A percentile compares a stretch with the other conserved stretches of the same genome.
phyloP scores from a whole-genome alignment of 2,113 vertebrate genomes.

The Larimichthys crocea region DNA sequence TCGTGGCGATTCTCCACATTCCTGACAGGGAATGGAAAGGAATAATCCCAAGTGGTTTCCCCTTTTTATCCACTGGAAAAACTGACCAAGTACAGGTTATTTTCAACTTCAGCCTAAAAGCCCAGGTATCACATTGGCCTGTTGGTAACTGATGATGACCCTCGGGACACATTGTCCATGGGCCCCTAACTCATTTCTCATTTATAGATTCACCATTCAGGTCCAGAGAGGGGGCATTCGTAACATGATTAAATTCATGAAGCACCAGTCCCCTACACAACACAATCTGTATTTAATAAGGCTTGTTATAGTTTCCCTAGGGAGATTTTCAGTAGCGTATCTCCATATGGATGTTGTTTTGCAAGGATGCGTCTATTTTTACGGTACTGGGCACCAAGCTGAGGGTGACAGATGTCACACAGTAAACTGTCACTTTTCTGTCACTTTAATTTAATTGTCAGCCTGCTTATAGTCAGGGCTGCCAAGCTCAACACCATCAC shows the following conservation, averaged over 20 bases:
- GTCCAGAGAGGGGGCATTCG: neutral
- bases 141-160: neutral
- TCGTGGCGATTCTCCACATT: neutral
- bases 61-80: neutral
- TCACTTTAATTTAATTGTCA: conserved; percentile 1
- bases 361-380: conserved; percentile 3
- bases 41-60: neutral
- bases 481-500: neutral
- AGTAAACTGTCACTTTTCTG: neutral
- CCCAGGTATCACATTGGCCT: neutral
- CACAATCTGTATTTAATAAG: conserved; percentile 44
- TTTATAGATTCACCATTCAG: conserved; percentile 17
- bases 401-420: conserved; percentile 11
- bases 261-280: neutral
- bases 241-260: conserved; percentile 35
- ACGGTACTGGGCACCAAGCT: neutral
- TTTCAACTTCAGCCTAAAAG: neutral
- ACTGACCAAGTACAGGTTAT: neutral
- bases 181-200: conserved; percentile 10
- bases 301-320: conserved; percentile 24
- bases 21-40: neutral
- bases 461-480: neutral
- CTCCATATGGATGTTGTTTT: conserved; percentile 34
- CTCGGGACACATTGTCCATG: neutral
- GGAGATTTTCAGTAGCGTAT: conserved; percentile 2